Percentiles rank a stretch among this genome's conserved stretches.
phyloP scores from a whole-genome alignment of 2,797 vertebrate species.

The Graptemys geographica region DNA sequence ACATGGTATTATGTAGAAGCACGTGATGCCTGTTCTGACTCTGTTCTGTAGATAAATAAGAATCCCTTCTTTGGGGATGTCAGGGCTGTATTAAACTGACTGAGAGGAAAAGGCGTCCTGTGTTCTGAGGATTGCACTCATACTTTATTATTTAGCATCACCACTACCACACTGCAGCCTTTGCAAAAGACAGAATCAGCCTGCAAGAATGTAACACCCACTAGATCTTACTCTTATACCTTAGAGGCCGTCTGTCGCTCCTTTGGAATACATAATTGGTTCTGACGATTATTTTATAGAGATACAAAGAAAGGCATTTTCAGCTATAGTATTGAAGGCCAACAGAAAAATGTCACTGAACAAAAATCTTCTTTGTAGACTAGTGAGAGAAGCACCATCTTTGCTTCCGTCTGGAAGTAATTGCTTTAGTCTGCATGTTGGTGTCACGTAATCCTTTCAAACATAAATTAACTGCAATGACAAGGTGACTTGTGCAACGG shows the following conservation, averaged over 20 bases:
- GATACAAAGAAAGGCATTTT: background rate
- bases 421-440: background rate
- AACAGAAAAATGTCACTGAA: background rate
- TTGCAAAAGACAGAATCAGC: background rate
- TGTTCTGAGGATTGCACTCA: background rate
- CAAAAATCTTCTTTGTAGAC: background rate
- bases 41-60: background rate
- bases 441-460: background rate
- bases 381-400: background rate
- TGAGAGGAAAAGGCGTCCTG: background rate
- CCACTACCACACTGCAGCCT: background rate
- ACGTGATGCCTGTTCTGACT: background rate
- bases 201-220: accelerated
- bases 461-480: background rate
- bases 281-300: background rate
- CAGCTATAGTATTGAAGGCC: background rate
- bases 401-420: background rate
- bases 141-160: accelerated
- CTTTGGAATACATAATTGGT: accelerated
- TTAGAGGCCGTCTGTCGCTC: background rate
- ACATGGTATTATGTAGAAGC: background rate
- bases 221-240: background rate
- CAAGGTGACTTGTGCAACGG: background rate
- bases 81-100: background rate
- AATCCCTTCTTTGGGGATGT: accelerated